Evolutionary conservation across 2,888 invertebrate genomes (phyloP), one percentile per base, ranked within the genome.

Genomic region (Pristionchus exspectatus): DNA sequence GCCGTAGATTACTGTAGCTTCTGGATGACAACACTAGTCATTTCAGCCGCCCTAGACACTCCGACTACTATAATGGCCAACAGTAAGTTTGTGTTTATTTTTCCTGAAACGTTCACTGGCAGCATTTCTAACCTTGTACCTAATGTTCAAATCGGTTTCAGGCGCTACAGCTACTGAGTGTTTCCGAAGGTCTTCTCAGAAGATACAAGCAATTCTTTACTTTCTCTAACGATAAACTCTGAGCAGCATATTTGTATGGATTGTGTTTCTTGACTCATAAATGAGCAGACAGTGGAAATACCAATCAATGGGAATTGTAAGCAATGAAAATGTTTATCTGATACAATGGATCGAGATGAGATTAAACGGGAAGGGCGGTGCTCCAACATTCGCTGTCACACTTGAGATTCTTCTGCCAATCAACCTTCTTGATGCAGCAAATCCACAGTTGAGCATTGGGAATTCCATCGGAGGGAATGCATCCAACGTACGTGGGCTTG

Each of bases 341-440:
- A 63, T n/a, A 1, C 63, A 63, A 24, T 63, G n/a, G 7, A 0
- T 4, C 4, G 9, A 4, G n/a, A 9, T 10, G n/a, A n/a, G 2
- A 24, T 63, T 63, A 63, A n/a, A n/a, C 10, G 63, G 63, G 72
- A 72, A 72, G 30, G 33, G 72, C 72, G 14, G 72, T 72, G 72
- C 30, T 72, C 72, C 72, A 72, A 33, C 72, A 72, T 33, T 72
- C 72, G 30, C 72, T 33, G 33, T 72, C 72, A 33, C 72, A 72
- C 30, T 33, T 72, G 30, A 72, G 18, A 72, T 33, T 72, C 4
- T 33, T 30, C 63, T 63, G 63, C 72, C 72, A 72, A 14, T 72
- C 30, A 33, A 33, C 30, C 33, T 72, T 72, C 30, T 30, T 72
- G 72, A 72, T 72, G 72, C 72, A 72, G 72, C 72, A 72, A 30